Evolutionary conservation across 2,113 vertebrate genomes (phyloP), one percentile per base, ranked within the genome.

Genomic region (Cryptomyrus ogoouensis): DNA sequence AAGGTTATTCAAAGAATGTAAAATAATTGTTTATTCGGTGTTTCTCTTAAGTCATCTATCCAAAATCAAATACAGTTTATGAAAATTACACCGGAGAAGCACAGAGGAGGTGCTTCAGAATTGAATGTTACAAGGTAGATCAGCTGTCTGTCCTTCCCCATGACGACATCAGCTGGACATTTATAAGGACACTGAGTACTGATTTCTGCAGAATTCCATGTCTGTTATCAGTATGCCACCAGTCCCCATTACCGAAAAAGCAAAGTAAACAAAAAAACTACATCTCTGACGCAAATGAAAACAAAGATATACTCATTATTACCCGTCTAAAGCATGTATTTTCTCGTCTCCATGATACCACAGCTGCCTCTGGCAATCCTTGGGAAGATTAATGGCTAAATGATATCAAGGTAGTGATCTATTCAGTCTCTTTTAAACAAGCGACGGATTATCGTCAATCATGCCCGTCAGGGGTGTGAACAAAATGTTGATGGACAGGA

Each of bases 201-300:
- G 46, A 47, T 47, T 86, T 85, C 52, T 35, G 46, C 46, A 74
- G 9, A 52, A 87, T 90, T 74, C 44, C 35, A 56, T 70, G 80
- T 31, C 13, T 91, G 95, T 96, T 96, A 96, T 96, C 96, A 95
- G 95, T 66, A 91, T 70, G 93, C 92, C 87, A 89, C 93, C 96
- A 96, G 96, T 93, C 77, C 56, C 50, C 91, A n/a, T 56, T 44
- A 24, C 52, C 35, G 70, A 88, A 92, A 70, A 70, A 39, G 53
- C 84, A 95, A 93, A 94, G 95, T 92, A 96, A 96, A 95, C 94
- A 91, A 93, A 94, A 94, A 50, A 19, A 85, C 87, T 31, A 58
- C 56, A 90, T 13, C 91, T 52, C 90, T 96, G 95, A 96, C 95
- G 95, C 95, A 96, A 74, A 93, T 90, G 92, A 47, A 77, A 91